Conservation (phyloP, 2,888 invertebrate genomes). For the Drosophila phalerata region DNA sequence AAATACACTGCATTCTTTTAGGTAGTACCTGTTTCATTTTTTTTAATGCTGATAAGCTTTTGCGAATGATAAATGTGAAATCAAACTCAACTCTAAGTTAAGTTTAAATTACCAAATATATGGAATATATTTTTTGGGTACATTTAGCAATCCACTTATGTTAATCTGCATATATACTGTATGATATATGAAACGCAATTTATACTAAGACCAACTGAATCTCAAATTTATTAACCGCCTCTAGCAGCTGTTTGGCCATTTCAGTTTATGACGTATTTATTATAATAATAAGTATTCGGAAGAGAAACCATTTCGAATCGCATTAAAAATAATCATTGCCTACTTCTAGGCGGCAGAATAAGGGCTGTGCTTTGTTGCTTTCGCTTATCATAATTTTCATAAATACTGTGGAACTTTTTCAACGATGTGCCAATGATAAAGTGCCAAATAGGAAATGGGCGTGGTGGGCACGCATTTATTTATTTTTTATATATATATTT, state of each 20-base stretch:
- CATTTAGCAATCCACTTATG: not conserved
- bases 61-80: not conserved
- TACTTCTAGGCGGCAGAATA: conserved; percentile 62
- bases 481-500: conserved; percentile 7
- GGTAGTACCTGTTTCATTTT: not conserved
- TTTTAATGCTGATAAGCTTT: not conserved
- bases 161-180: conserved; percentile 4
- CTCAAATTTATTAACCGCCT: conserved; percentile 40
- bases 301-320: conserved; percentile 17
- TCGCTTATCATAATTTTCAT: conserved; percentile 59
- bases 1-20: not conserved
- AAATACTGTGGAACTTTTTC: conserved; percentile 67
- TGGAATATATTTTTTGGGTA: not conserved
- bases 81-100: not conserved
- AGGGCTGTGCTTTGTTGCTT: conserved; percentile 48
- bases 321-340: conserved; percentile 51
- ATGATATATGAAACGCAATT: not conserved
- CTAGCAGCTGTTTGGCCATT: conserved; percentile 13
- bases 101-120: not conserved
- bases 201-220: conserved; percentile 7
- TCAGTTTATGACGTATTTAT: conserved; percentile 68
- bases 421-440: conserved; percentile 80
- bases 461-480: conserved; percentile 23
- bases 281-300: conserved; percentile 44
- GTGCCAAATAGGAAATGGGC: conserved; percentile 49